These are phyloP conservation scores for Alosa sapidissima DNA, from an alignment of 2,797 vertebrate genomes.

Conservation along the genomic window DNA sequence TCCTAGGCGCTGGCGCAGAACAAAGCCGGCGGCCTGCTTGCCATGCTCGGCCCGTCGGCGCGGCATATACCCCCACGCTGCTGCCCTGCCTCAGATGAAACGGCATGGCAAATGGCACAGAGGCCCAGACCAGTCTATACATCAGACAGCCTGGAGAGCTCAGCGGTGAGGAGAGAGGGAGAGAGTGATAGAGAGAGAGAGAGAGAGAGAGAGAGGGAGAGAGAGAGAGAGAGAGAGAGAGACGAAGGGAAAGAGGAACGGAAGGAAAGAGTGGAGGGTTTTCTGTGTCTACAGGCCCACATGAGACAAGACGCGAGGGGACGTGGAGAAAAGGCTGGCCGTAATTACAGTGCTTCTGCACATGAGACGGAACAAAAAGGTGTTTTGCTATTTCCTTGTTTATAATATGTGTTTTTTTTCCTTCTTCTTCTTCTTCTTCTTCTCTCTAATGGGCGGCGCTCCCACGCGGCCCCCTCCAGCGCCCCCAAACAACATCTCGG, in stretches of 20 bases:
- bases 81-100: conserved; percentile 42
- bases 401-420: not conserved
- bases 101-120: conserved; percentile 39
- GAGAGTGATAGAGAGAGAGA: not conserved
- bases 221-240: not conserved
- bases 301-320: not conserved
- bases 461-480: conserved; percentile 64
- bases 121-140: conserved; percentile 35
- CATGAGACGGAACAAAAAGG: not conserved
- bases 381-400: not conserved
- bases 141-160: conserved; percentile 27
- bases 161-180: not conserved
- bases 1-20: not conserved
- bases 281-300: not conserved
- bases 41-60: conserved; percentile 36
- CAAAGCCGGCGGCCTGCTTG: conserved; percentile 32
- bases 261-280: not conserved
- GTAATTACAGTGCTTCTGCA: not conserved
- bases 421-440: not conserved
- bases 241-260: not conserved
- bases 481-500: conserved; percentile 92
- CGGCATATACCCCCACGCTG: conserved; percentile 20
- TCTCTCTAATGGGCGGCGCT: not conserved
- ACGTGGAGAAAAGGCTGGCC: not conserved
- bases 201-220: not conserved